Conservation (phyloP, 2,888 invertebrate genomes). For the Colletes collaris region DNA sequence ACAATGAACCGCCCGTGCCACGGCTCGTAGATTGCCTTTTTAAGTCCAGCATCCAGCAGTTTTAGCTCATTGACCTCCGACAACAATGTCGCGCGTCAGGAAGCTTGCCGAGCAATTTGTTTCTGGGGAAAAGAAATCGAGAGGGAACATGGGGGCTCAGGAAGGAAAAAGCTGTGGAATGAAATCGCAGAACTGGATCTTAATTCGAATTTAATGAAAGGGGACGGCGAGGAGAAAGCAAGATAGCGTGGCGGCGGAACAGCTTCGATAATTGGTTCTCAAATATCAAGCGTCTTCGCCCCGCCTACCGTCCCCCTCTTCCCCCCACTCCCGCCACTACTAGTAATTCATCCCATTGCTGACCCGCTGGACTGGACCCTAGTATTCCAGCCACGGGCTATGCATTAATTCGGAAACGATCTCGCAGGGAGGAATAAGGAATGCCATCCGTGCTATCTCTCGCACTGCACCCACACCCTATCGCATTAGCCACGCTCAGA, state of each 20-base stretch:
- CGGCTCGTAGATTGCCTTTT: not conserved
- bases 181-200: conserved; percentile 35
- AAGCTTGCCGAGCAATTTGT: conserved; percentile 5
- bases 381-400: conserved; percentile 67
- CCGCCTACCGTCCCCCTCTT: not conserved
- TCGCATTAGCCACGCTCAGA: conserved; percentile 43
- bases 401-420: conserved; percentile 74
- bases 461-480: conserved; percentile 6
- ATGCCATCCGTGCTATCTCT: conserved; percentile 55
- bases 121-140: not conserved
- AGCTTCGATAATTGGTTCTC: conserved; percentile 72
- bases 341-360: conserved; percentile 20
- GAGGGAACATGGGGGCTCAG: not conserved
- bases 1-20: not conserved
- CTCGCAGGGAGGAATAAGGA: conserved; percentile 72
- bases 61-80: no score
- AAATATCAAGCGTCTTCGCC: conserved; percentile 42
- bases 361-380: conserved; percentile 1
- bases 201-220: conserved; percentile 65
- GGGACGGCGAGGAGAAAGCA: conserved; percentile 39
- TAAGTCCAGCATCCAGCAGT: not conserved
- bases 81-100: not conserved
- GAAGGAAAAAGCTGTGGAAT: conserved; percentile 2
- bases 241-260: conserved; percentile 20
- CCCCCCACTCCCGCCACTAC: not conserved